Evolutionary conservation across 2,113 vertebrate genomes (phyloP).

Genomic region (Nesoenas mayeri): DNA sequence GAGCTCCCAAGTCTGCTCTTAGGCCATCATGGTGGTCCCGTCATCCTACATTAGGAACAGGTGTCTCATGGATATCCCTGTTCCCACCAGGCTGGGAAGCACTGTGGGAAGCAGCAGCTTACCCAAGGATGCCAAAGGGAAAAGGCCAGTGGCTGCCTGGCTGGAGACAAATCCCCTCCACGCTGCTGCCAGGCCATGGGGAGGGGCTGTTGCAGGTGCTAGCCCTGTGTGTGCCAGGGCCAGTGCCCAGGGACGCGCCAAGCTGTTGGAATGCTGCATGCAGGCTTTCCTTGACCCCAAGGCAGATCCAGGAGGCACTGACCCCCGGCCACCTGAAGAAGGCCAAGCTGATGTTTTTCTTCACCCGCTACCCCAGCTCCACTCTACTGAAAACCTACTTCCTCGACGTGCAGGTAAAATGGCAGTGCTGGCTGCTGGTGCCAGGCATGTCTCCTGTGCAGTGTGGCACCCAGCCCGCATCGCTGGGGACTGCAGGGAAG

Average conservation of each 20-base stretch:
- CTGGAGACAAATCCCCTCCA: background rate
- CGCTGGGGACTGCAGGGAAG: accelerated
- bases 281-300: slow-evolving; percentile 81
- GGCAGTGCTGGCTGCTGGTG: background rate
- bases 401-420: slow-evolving; percentile 89
- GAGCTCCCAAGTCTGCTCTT: background rate
- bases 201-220: accelerated
- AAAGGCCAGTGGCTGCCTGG: background rate
- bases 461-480: background rate
- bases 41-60: background rate
- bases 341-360: slow-evolving; percentile 98
- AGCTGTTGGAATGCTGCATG: accelerated
- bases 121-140: background rate
- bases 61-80: background rate
- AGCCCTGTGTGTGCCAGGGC: background rate
- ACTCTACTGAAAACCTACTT: slow-evolving; percentile 91
- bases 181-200: background rate
- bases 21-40: background rate
- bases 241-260: accelerated
- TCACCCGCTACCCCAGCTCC: slow-evolving; percentile 95
- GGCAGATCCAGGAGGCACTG: slow-evolving; percentile 89
- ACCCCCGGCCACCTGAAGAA: slow-evolving; percentile 94
- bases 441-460: accelerated
- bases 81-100: background rate
- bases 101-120: background rate